Evolutionary conservation across 2,888 invertebrate species (phyloP), one percentile per base, ranked within the genome.

Genomic region (Rotaria magnacalcarata): DNA sequence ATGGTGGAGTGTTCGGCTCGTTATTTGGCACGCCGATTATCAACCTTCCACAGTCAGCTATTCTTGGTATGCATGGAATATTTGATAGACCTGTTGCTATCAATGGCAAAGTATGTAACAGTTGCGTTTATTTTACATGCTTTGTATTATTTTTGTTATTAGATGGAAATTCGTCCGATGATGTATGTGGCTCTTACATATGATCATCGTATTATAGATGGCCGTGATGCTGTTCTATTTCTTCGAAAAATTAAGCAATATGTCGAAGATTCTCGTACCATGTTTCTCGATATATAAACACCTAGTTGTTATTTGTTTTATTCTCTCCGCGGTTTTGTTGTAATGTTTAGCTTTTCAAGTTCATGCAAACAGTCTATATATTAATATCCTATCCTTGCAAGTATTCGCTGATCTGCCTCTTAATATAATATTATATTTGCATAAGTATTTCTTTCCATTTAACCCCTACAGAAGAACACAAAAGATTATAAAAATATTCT

Each of bases 121-220:
- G 47, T 80, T 47, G n/a, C n/a, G n/a, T 47, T 7, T 47, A 24
- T 80, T 11, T 21, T 2, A 24, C 14, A 6, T 54, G 19, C 21
- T 47, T 52, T 21, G 19, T 24, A 34, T 67, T 41, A 74, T 85
- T 67, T 34, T 34, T 34, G 2, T 34, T 21, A 24, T 86, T 90
- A 96, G 96, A 95, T 99, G 88, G 96, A 96, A 75, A 94, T 99
- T 90, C 94, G 96, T 88, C 99, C 99, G 24, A 99, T 99, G 96
- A 99, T 99, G 99, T 97, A 97, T 91, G 93, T 99, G 88, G 99
- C 99, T 8, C 93, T 99, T 89, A 99, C 99, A 0, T 99, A 99
- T 91, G 99, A 99, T 92, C 99, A 99, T 92, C 94, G 99, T 92
- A 92, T 99, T 88, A 96, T 99, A 89, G 99, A 99, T 91, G 99